These are phyloP conservation scores for Stercorarius parasiticus DNA, from an alignment of 2,113 vertebrate genomes.

Conservation along the genomic window DNA sequence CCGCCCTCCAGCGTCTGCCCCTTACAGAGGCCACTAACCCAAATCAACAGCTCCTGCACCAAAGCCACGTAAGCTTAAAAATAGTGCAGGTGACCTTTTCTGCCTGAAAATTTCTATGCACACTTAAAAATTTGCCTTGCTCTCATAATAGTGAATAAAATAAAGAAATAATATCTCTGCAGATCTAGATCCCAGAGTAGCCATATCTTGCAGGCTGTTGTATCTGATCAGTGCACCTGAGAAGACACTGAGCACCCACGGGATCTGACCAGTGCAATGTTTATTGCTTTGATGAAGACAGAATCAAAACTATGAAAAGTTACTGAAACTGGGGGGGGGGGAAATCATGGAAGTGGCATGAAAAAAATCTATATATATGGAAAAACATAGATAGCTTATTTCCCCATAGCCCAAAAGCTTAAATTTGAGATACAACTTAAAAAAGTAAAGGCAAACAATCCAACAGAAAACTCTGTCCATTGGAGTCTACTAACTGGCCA, in stretches of 20 bases:
- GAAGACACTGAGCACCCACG: not conserved
- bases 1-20: not conserved
- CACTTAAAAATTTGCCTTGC: not conserved
- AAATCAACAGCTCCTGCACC: not conserved
- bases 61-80: not conserved
- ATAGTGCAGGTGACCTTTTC: not conserved
- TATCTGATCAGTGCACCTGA: not conserved
- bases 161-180: not conserved
- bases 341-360: not conserved
- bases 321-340: not conserved
- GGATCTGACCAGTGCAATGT: not conserved
- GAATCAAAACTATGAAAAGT: not conserved
- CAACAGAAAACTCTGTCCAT: not conserved
- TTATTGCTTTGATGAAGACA: not conserved
- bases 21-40: not conserved
- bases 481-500: not conserved
- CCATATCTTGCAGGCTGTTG: not conserved
- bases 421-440: not conserved
- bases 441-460: not conserved
- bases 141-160: not conserved
- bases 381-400: not conserved
- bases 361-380: rapidly evolving
- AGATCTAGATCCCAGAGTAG: not conserved
- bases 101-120: not conserved
- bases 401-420: not conserved